phyloP scores from a whole-genome alignment of 2,797 vertebrate species.

The Enteromius viviparus region DNA sequence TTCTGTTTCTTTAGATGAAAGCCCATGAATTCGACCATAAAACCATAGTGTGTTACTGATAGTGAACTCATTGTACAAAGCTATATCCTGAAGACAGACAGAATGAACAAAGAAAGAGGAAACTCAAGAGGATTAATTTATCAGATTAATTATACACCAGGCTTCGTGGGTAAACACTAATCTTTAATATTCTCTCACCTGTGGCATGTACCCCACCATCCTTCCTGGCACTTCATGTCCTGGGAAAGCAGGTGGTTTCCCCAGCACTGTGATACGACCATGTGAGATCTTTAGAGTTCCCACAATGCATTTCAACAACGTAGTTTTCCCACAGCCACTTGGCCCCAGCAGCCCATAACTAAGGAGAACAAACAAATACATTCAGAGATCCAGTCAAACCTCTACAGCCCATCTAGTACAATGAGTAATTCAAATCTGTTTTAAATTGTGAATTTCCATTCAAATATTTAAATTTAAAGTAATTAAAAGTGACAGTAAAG shows the following conservation, averaged over 20 bases:
- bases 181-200: conserved; percentile 67
- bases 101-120: neutral
- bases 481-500: neutral
- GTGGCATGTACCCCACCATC: conserved; percentile 85
- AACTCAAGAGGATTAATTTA: neutral
- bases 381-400: neutral
- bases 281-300: conserved; percentile 80
- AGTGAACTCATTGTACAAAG: conserved; percentile 82
- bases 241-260: conserved; percentile 79
- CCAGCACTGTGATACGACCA: conserved; percentile 79
- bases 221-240: conserved; percentile 79
- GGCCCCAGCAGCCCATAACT: conserved; percentile 82
- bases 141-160: neutral
- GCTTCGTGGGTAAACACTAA: neutral
- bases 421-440: neutral
- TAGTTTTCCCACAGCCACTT: conserved; percentile 83
- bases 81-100: conserved; percentile 72
- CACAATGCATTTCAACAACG: conserved; percentile 82
- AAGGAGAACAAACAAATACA: conserved; percentile 39
- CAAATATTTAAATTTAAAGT: neutral
- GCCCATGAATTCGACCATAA: conserved; percentile 78
- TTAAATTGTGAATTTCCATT: neutral
- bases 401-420: neutral
- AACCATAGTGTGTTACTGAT: conserved; percentile 80
- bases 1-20: conserved; percentile 75